These are phyloP conservation scores for Drosophila kurseongensis DNA, from an alignment of 1,140 invertebrate species.

Conservation along the genomic window DNA sequence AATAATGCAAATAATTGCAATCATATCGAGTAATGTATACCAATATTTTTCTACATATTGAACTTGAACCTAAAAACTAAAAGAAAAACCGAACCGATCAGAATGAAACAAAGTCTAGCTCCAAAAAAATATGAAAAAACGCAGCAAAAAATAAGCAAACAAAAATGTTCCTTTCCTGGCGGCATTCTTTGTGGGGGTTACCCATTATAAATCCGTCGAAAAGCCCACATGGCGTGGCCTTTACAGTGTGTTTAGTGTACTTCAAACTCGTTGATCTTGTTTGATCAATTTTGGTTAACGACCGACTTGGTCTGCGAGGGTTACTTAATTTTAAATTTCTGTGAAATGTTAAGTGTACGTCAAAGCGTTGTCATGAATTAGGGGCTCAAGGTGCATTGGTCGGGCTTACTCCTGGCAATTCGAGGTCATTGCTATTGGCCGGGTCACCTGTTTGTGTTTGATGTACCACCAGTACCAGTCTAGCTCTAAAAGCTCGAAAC, in stretches of 20 bases:
- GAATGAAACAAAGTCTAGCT: conserved; percentile 16
- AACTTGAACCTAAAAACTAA: conserved; percentile 49
- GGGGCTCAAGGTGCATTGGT: conserved; percentile 15
- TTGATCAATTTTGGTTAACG: conserved; percentile 10
- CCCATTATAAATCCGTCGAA: conserved; percentile 15
- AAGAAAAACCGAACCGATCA: conserved; percentile 18
- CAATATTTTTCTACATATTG: conserved; percentile 77
- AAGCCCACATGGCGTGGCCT: background rate
- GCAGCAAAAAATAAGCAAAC: conserved; percentile 1
- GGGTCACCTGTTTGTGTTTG: conserved; percentile 14
- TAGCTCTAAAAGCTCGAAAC: background rate
- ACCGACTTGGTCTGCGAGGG: conserved; percentile 13
- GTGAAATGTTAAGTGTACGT: conserved; percentile 11
- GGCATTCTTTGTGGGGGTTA: conserved; percentile 8
- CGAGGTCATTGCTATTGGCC: conserved; percentile 5
- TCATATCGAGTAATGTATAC: conserved; percentile 81
- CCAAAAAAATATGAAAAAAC: conserved; percentile 2
- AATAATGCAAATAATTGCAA: conserved; percentile 85
- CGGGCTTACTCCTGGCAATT: conserved; percentile 9
- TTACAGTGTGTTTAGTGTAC: conserved; percentile 11
- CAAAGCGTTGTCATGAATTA: conserved; percentile 7
- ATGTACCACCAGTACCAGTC: conserved; percentile 7
- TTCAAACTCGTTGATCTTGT: conserved; percentile 10
- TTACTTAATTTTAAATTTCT: conserved; percentile 25
- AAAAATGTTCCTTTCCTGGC: background rate